phyloP scores from a whole-genome alignment of 2,888 invertebrate genomes.

The Pristionchus exspectatus region DNA sequence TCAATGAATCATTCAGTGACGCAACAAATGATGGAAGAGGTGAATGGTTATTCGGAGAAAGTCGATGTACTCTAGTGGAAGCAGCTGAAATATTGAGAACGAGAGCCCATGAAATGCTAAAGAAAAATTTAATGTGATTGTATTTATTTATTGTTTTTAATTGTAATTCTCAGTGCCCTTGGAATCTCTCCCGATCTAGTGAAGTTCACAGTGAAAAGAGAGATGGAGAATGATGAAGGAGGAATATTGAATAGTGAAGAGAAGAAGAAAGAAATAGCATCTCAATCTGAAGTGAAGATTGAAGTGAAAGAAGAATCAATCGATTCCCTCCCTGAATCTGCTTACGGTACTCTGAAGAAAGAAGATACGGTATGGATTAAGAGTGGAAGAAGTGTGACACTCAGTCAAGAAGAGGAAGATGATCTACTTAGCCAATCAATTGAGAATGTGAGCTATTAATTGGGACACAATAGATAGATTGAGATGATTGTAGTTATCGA shows the following conservation, averaged over 20 bases:
- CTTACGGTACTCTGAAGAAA: not conserved
- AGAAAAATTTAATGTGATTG: not conserved
- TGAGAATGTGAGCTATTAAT: slow-evolving; percentile 21
- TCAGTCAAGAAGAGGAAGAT: slow-evolving; percentile 29
- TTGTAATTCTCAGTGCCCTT: not conserved
- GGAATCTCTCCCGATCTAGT: slow-evolving; percentile 23
- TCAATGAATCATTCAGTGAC: slow-evolving; percentile 40
- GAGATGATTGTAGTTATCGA: slow-evolving; percentile 3
- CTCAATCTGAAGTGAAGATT: not conserved
- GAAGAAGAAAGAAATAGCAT: slow-evolving; percentile 9
- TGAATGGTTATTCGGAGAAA: slow-evolving; percentile 70
- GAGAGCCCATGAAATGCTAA: slow-evolving; percentile 56
- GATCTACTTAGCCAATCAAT: slow-evolving; percentile 43
- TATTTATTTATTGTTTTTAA: not conserved
- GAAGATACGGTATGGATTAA: slow-evolving; percentile 23
- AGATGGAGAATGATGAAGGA: slow-evolving; percentile 7
- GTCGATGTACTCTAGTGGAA: slow-evolving; percentile 59
- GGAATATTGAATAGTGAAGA: slow-evolving; percentile 14
- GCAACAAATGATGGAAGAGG: slow-evolving; percentile 54
- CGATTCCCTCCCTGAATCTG: slow-evolving; percentile 36
- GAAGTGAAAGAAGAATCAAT: slow-evolving; percentile 25
- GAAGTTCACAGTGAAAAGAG: slow-evolving; percentile 33
- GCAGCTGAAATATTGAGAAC: slow-evolving; percentile 60
- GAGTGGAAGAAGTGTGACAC: not conserved
- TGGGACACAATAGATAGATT: not conserved